Conservation (phyloP, 30 jellyfish, hydroid and myxozoan species). For the Clytia hemisphaerica region DNA sequence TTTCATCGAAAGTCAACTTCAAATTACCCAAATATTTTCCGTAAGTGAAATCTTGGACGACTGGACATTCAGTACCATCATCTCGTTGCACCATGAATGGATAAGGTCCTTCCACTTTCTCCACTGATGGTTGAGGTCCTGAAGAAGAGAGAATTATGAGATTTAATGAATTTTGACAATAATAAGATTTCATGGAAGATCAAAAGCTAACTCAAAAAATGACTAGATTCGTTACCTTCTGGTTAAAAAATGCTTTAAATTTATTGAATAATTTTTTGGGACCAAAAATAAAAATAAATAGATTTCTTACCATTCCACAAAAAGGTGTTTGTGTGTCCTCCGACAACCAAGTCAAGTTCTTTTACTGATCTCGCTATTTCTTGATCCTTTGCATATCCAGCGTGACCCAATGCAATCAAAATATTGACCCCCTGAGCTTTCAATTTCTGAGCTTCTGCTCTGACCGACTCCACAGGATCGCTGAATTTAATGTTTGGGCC, state of each 20-base stretch:
- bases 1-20: constrained; percentile 53
- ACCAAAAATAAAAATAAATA: too few species aligned
- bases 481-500: constrained; percentile 66
- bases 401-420: constrained; percentile 92
- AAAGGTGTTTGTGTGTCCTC: constrained; percentile 93
- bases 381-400: constrained; percentile 73
- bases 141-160: neutral
- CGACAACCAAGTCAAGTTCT: constrained; percentile 93
- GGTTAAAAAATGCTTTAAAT: too few species aligned
- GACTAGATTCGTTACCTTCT: too few species aligned
- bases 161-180: neutral
- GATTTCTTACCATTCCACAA: constrained; percentile 89
- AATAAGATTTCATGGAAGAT: too few species aligned
- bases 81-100: constrained; percentile 60
- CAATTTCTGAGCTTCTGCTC: constrained; percentile 67
- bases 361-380: constrained; percentile 60
- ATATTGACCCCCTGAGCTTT: constrained; percentile 58
- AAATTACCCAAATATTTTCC: constrained; percentile 91
- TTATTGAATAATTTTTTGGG: too few species aligned
- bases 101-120: constrained; percentile 63
- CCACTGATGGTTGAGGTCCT: constrained; percentile 96
- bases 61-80: constrained; percentile 65
- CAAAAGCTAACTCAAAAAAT: too few species aligned
- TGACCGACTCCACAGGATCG: constrained; percentile 65
- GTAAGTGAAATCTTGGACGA: constrained; percentile 81